Percentiles rank a stretch among this genome's conserved stretches.
These are phyloP conservation scores for Glossophaga mutica DNA, from an alignment of 2,797 vertebrate species.

Conservation along the genomic window DNA sequence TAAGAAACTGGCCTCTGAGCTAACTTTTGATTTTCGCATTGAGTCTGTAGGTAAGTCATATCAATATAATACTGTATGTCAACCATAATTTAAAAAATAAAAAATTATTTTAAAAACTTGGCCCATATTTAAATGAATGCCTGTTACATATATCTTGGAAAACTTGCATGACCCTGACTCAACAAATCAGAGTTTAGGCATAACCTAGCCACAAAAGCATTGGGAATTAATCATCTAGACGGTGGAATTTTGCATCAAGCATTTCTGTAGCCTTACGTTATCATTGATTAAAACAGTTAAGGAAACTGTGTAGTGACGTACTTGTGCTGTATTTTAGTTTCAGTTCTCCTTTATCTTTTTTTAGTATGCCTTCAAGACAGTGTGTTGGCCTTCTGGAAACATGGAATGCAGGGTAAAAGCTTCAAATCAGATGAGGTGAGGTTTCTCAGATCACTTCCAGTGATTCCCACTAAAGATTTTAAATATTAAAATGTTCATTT, in stretches of 20 bases:
- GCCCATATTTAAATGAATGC: not conserved
- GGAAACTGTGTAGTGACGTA: not conserved
- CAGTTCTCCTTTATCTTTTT: slow-evolving; percentile 32
- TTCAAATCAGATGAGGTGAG: slow-evolving; percentile 98
- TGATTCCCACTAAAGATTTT: not conserved
- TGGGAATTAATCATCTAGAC: slow-evolving; percentile 48
- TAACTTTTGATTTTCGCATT: slow-evolving; percentile 97
- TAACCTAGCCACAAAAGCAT: slow-evolving; percentile 53
- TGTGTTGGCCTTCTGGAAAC: slow-evolving; percentile 98
- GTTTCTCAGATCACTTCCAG: not conserved
- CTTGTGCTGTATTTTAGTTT: not conserved
- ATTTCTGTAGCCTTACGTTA: slow-evolving; percentile 2
- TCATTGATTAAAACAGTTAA: slow-evolving; percentile 16
- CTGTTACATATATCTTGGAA: not conserved
- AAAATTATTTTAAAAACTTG: not conserved
- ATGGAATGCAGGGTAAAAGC: slow-evolving; percentile 99
- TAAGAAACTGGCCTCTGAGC: slow-evolving; percentile 97
- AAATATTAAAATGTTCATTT: not conserved
- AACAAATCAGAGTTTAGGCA: slow-evolving; percentile 44
- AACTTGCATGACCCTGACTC: not conserved
- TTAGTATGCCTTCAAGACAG: slow-evolving; percentile 99
- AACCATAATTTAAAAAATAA: not conserved
- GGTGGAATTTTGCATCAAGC: slow-evolving; percentile 31
- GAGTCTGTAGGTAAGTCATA: slow-evolving; percentile 93
- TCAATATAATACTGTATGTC: not conserved